Evolutionary conservation across 2,797 vertebrate species (phyloP), one percentile per base, ranked within the genome.

Genomic region (Molossus alvarezi): DNA sequence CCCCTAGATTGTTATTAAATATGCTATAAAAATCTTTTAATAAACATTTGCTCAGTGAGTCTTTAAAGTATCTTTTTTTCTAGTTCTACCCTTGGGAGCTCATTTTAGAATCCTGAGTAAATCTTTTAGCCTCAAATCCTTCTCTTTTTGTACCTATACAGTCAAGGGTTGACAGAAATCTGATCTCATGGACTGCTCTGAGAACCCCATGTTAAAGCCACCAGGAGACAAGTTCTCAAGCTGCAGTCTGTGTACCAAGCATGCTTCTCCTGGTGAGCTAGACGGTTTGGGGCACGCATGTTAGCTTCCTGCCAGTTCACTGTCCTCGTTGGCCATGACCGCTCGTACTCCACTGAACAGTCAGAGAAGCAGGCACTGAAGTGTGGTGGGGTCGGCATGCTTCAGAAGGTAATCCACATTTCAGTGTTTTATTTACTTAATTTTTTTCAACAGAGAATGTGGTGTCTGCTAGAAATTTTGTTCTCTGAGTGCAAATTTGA

Each of bases 401-500:
- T 20, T 87, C 62, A 86, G 84, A 77, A 64, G 9, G 62, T 71
- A 73, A 88, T n/a, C 51, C n/a, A 67, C 1, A 11, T 14, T 27
- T 65, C 87, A 81, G 23, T 65, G 15, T 41, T 84, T 41, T 76
- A 17, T 25, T 77, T 2, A 51, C 3, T 37, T 81, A 25, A 27
- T 8, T 41, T 12, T 62, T 65, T 79, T 27, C 29, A 77, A 87
- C 9, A 95, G 64, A 87, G 3, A 90, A 64, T 53, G n/a, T 48
- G 41, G 57, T 51, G 10, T 67, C 71, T 87, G 17, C 29, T 57
- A 77, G 76, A 93, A 88, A 83, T 57, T 91, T 77, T 91, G 71
- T 7, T 77, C 72, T 72, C 76, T 88, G 72, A 82, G 12, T 60
- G 79, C 86, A 87, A 90, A 60, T 83, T 83, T 23, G 25, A 93